A percentile compares a stretch with the other conserved stretches of the same genome.
phyloP scores from a whole-genome alignment of 2,797 vertebrate species.

The Leptoclinus maculatus region DNA sequence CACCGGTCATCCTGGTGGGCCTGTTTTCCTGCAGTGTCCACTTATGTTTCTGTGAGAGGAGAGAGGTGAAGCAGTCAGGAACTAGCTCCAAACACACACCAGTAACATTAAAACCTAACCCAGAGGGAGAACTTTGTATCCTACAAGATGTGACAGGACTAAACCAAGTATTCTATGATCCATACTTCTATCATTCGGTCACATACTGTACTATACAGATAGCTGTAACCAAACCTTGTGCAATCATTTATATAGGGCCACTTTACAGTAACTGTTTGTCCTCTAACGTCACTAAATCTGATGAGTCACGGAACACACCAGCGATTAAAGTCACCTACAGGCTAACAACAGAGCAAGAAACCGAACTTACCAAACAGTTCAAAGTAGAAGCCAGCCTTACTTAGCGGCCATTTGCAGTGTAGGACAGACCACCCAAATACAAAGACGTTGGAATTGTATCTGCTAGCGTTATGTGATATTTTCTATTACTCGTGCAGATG shows the following conservation, averaged over 20 bases:
- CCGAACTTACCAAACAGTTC: neutral
- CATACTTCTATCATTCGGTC: neutral
- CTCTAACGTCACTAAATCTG: neutral
- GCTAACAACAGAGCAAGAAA: neutral
- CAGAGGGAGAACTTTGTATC: neutral
- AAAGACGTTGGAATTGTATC: neutral
- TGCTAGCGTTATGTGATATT: no score
- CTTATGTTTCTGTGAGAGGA: constrained; percentile 4
- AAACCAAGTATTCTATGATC: neutral
- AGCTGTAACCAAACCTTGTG: neutral
- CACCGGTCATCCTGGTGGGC: constrained; percentile 45
- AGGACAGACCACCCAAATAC: neutral
- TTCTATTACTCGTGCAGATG: neutral
- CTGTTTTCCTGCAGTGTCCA: constrained; percentile 16
- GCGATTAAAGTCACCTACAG: neutral
- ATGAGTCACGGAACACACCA: neutral
- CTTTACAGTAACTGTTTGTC: neutral
- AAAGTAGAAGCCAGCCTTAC: neutral
- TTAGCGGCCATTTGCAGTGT: neutral
- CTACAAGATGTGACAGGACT: neutral
- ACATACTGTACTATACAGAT: neutral
- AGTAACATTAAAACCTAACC: neutral
- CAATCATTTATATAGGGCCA: neutral
- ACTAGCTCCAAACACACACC: neutral
- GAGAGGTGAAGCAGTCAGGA: neutral